phyloP scores from a whole-genome alignment of 1,140 invertebrate species.

The Heliconius hermathena region DNA sequence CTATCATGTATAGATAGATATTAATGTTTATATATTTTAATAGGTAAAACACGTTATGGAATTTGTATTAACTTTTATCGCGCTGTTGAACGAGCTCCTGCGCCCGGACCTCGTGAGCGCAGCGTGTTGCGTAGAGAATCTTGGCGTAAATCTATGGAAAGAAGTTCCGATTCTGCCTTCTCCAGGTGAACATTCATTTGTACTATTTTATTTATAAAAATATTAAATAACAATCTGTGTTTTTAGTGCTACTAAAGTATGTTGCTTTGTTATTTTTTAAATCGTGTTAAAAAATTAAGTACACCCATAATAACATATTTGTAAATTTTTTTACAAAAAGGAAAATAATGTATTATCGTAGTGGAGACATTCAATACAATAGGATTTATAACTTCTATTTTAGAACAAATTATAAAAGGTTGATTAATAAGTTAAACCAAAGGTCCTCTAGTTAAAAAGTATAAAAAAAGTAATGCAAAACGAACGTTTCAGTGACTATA shows the following conservation, averaged over 20 bases:
- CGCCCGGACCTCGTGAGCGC: slow-evolving; percentile 74
- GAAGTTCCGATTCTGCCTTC: slow-evolving; percentile 95
- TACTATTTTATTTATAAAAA: slow-evolving; percentile 20
- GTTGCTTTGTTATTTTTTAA: too few relatives aligned
- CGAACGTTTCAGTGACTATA: slow-evolving; percentile 88
- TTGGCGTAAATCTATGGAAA: slow-evolving; percentile 94
- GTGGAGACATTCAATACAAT: too few relatives aligned
- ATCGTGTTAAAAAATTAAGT: too few relatives aligned
- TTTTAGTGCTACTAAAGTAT: neutral
- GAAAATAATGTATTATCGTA: too few relatives aligned
- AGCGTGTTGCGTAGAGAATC: slow-evolving; percentile 89
- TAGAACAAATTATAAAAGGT: too few relatives aligned
- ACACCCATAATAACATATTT: too few relatives aligned
- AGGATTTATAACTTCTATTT: too few relatives aligned
- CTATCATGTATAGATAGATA: neutral
- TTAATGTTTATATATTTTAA: neutral
- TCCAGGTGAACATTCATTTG: slow-evolving; percentile 87
- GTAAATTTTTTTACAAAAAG: too few relatives aligned
- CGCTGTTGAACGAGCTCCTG: slow-evolving; percentile 87
- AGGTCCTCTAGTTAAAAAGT: neutral
- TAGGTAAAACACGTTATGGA: slow-evolving; percentile 93
- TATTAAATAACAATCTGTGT: neutral
- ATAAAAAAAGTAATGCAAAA: neutral
- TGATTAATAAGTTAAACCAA: neutral
- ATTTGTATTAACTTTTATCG: slow-evolving; percentile 99